phyloP scores from a whole-genome alignment of 2,797 vertebrate genomes.

The Pterois miles region DNA sequence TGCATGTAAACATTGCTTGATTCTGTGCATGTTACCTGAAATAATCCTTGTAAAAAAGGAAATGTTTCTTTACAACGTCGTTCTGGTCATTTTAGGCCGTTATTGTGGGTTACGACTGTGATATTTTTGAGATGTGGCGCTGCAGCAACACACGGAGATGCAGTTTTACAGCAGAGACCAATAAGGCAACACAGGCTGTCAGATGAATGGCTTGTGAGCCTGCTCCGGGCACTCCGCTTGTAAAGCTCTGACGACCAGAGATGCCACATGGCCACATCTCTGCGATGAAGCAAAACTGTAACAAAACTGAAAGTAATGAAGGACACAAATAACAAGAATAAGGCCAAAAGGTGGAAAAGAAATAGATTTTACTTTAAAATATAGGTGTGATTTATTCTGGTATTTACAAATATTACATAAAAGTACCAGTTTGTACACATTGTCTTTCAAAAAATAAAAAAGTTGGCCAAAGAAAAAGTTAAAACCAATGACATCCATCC shows the following conservation, averaged over 20 bases:
- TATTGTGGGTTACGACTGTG: constrained; percentile 10
- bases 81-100: constrained; percentile 4
- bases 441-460: not conserved
- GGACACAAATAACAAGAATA: not conserved
- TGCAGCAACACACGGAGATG: constrained; percentile 23
- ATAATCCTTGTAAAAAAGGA: not conserved
- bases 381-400: not conserved
- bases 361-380: not conserved
- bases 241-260: constrained; percentile 14
- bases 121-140: constrained; percentile 27
- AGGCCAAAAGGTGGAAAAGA: not conserved
- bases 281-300: not conserved
- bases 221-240: not conserved
- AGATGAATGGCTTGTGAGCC: constrained; percentile 26
- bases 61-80: not conserved
- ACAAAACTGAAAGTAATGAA: not conserved
- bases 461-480: not conserved
- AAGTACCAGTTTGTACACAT: not conserved
- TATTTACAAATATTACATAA: not conserved
- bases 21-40: not conserved
- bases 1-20: not conserved
- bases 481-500: not conserved
- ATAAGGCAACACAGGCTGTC: constrained; percentile 45
- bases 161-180: constrained; percentile 36
- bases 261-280: constrained; percentile 6